phyloP scores from a whole-genome alignment of 2,888 invertebrate genomes.

The Polia nebulosa region DNA sequence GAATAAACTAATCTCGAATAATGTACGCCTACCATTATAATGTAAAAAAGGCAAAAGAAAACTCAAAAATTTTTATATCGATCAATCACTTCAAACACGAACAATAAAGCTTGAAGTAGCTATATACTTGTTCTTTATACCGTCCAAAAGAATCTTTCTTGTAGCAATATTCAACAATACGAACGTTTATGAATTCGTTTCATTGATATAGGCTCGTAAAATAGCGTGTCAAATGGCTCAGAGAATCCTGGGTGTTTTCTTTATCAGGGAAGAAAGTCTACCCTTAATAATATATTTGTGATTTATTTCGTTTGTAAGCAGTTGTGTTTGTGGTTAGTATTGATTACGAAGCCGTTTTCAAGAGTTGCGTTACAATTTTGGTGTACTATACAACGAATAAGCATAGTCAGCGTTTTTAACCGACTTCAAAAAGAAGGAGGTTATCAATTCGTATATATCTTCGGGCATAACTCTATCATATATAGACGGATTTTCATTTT shows the following conservation, averaged over 20 bases:
- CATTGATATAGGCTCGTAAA: slow-evolving; percentile 83
- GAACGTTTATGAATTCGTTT: slow-evolving; percentile 77
- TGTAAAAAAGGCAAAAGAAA: too few relatives aligned
- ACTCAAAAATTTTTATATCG: background rate
- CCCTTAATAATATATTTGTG: slow-evolving; percentile 42
- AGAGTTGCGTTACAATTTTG: background rate
- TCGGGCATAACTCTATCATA: too few relatives aligned
- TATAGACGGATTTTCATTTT: too few relatives aligned
- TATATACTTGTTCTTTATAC: slow-evolving; percentile 21
- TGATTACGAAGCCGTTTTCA: slow-evolving; percentile 25
- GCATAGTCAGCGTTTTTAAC: too few relatives aligned
- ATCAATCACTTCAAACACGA: slow-evolving; percentile 24
- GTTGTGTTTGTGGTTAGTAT: slow-evolving; percentile 23
- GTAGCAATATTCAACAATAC: slow-evolving; percentile 69
- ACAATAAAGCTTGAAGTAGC: slow-evolving; percentile 4
- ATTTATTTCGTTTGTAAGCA: slow-evolving; percentile 46
- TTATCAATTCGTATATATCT: too few relatives aligned
- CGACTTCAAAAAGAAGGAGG: too few relatives aligned
- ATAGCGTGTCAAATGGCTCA: slow-evolving; percentile 79
- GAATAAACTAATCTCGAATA: too few relatives aligned
- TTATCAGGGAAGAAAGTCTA: slow-evolving; percentile 24
- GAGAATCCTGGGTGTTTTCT: slow-evolving; percentile 73
- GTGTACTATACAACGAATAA: too few relatives aligned
- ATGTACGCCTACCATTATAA: too few relatives aligned
- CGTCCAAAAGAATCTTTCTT: slow-evolving; percentile 37